phyloP scores from a whole-genome alignment of 2,888 invertebrate species.

The Epistrophella euchroma region DNA sequence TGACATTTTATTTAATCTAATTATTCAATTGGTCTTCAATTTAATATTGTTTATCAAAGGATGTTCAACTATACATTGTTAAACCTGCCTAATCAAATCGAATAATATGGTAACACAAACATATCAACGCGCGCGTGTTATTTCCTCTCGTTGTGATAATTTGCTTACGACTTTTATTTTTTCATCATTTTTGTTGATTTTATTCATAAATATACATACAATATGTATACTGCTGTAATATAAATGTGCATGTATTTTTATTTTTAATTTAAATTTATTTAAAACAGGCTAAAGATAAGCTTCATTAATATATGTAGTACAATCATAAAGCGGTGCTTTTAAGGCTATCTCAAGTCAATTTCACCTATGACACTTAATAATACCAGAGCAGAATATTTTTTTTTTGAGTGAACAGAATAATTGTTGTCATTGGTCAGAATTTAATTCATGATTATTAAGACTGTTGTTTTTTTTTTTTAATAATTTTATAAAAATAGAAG shows the following conservation, averaged over 20 bases:
- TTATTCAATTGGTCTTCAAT: neutral
- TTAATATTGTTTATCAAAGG: neutral
- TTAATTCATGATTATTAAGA: slow-evolving; percentile 23
- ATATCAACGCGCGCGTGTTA: slow-evolving; percentile 31
- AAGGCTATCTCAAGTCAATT: slow-evolving; percentile 59
- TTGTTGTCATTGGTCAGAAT: slow-evolving; percentile 71
- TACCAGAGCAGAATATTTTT: slow-evolving; percentile 22
- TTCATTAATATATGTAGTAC: slow-evolving; percentile 18
- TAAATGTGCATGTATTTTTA: neutral
- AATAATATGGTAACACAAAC: neutral
- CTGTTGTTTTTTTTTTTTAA: neutral
- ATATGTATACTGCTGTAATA: neutral
- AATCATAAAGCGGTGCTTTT: slow-evolving; percentile 31
- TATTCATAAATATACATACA: neutral
- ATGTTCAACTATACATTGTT: slow-evolving; percentile 8
- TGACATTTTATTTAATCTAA: no score
- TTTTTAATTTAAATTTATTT: neutral
- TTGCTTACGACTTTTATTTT: slow-evolving; percentile 30
- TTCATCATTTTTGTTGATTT: neutral
- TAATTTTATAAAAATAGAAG: slow-evolving; percentile 14
- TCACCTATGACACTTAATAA: slow-evolving; percentile 64
- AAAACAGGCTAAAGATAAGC: slow-evolving; percentile 65
- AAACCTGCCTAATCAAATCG: neutral
- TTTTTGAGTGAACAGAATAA: slow-evolving; percentile 42
- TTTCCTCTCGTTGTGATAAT: slow-evolving; percentile 59